Base-by-base conservation (phyloP, 1,140 invertebrate genomes). In the Solenopsis fugax region DNA sequence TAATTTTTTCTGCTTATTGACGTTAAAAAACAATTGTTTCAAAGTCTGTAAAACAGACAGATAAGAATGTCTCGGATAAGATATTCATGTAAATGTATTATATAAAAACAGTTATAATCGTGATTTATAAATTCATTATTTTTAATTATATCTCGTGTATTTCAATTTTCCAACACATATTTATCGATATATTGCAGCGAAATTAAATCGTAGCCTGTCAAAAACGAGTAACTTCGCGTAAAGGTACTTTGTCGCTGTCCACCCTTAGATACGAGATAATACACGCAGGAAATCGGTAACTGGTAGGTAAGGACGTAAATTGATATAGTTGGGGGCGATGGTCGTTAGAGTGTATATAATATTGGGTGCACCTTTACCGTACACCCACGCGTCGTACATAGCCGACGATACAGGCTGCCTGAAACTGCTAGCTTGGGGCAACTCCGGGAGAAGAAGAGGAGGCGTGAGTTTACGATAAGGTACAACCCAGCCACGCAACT, bases 401-500 rank as follows among this genome's bases (percentile, higher is more conserved):
- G 75, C 84, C 50, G 75, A 88, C 18, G 60, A 81, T 86, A 81
- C 54, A 62, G 60, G 69, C 82, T 48, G 84, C 67, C 64, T 75
- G 90, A 76, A 75, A 85, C 69, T 50, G 81, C 65, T 64, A 34
- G 65, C 80, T 65, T 62, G 78, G 60, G 84, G 72, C 84, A 87
- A 91, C 80, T 90, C 72, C 76, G 52, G 78, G 65, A 88, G 89
- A 90, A 87, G 87, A 91, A 90, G 90, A 91, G 78, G 67, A 92
- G 90, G 90, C 87, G 87, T 87, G 86, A 91, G 88, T 88, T 88
- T 86, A 87, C 67, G 91, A 92, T 90, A 92, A 91, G 90, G 88
- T 90, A 80, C 89, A 80, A 80, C 89, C 81, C 81, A 54, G 56
- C 80, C 76, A 67, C 52, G 77, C 87, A 80, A 85, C 60, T 48